Conservation (phyloP, 2,888 invertebrate species). For the Phortica okadai region DNA sequence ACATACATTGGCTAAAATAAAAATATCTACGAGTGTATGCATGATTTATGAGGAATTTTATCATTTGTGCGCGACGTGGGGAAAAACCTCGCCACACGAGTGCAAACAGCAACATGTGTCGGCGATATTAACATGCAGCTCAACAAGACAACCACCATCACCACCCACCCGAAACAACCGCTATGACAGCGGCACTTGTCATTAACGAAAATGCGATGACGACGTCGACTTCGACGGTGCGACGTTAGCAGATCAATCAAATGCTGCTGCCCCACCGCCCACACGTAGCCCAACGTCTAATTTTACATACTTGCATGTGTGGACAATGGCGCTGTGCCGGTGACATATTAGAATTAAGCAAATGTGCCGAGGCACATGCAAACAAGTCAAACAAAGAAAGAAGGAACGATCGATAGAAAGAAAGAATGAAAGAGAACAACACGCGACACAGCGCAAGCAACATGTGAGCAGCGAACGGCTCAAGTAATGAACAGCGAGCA, state of each 20-base stretch:
- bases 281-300: background rate
- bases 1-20: background rate
- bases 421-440: too few relatives aligned
- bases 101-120: conserved; percentile 44
- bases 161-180: too few relatives aligned
- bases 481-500: too few relatives aligned
- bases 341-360: background rate
- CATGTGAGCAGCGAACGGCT: too few relatives aligned
- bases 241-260: background rate
- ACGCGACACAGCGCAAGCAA: too few relatives aligned
- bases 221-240: too few relatives aligned
- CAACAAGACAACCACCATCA: background rate
- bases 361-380: background rate
- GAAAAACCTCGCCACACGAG: conserved; percentile 50
- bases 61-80: conserved; percentile 49
- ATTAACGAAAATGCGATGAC: too few relatives aligned
- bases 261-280: background rate
- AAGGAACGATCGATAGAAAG: too few relatives aligned
- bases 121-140: background rate
- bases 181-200: too few relatives aligned
- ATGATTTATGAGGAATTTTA: conserved; percentile 65
- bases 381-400: too few relatives aligned
- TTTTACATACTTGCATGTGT: too few relatives aligned
- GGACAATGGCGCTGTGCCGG: background rate
- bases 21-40: conserved; percentile 45